Evolutionary conservation across 23 tunicate species (phyloP).

Genomic region (Ascidia mentula): DNA sequence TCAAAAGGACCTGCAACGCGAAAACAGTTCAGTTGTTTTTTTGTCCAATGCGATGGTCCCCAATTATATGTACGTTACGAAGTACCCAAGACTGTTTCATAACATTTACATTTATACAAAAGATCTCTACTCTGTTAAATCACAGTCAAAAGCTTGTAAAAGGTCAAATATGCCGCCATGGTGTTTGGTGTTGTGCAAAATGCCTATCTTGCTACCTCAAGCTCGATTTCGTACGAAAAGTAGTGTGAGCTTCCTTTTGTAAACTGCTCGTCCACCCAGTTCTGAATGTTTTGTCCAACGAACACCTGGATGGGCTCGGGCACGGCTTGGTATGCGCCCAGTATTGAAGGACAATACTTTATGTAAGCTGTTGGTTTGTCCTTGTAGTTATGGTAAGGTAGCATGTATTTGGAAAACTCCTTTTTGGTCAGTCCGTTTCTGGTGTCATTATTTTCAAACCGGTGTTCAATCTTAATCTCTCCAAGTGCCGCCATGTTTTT

Average conservation of each 20-base stretch:
- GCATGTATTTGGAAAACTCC: not conserved
- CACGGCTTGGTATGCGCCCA: constrained; percentile 28
- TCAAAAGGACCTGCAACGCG: constrained; percentile 47
- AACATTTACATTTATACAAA: no score
- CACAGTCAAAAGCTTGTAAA: no score
- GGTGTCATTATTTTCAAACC: not conserved
- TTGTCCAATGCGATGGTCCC: no score
- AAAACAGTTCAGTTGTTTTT: no score
- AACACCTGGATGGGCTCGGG: constrained; percentile 17
- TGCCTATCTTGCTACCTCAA: constrained; percentile 18
- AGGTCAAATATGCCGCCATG: no score
- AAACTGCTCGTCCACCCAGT: constrained; percentile 32
- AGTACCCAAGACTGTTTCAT: no score
- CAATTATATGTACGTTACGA: no score
- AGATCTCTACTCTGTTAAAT: no score
- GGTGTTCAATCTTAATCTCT: not conserved
- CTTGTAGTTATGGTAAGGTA: not conserved
- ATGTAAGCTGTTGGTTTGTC: constrained; percentile 27
- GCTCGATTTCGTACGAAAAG: constrained; percentile 23
- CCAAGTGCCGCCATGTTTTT: constrained; percentile 2
- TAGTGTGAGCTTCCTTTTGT: constrained; percentile 1
- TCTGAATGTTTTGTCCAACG: constrained; percentile 9
- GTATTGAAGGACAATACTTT: constrained; percentile 45
- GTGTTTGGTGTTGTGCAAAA: no score
- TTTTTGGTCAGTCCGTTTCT: not conserved